Evolutionary conservation across 2,113 vertebrate genomes (phyloP), one percentile per base, ranked within the genome.

Genomic region (Corythaixoides concolor): DNA sequence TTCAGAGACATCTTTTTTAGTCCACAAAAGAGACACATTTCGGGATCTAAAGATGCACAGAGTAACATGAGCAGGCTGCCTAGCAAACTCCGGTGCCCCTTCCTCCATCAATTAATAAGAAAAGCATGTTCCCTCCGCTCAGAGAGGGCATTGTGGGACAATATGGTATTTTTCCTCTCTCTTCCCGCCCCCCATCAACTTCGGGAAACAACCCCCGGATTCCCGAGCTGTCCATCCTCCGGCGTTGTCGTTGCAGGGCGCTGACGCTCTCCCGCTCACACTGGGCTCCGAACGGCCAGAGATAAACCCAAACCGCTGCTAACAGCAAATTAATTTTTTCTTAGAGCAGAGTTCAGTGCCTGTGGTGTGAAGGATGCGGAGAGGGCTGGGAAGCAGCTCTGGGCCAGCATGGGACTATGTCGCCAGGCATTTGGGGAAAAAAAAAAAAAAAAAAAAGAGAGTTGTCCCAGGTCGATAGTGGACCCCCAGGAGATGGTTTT

Each of bases 41-140:
- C 14, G 52, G 90, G 86, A 85, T 92, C 63, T 93, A 95, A 93
- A 95, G 96, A 95, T 97, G 79, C 89, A 89, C 87, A 9, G 79
- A 81, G 95, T 95, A 97, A 97, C 78, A 69, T 93, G 96, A 96
- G 96, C 88, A 94, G 95, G 78, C 96, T 94, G 75, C 91, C 87
- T 55, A 64, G 68, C 69, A 74, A 97, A 88, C 88, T 45, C 75
- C 56, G 28, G 93, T 88, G 94, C 94, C 91, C 93, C 88, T 95
- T 96, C 92, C 95, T 96, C 93, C 86, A 39, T 89, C 95, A 96
- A 94, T 97, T 96, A 95, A 97, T 96, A 95, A 90, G 92, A 97
- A 95, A 97, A 96, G 92, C 69, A 91, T 93, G 93, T 93, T 97
- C 85, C 9, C 79, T 91, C 67, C 62, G 37, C 75, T 90, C 67